Evolutionary conservation across 1,140 invertebrate genomes (phyloP).

Genomic region (Choristoneura fumiferana): DNA sequence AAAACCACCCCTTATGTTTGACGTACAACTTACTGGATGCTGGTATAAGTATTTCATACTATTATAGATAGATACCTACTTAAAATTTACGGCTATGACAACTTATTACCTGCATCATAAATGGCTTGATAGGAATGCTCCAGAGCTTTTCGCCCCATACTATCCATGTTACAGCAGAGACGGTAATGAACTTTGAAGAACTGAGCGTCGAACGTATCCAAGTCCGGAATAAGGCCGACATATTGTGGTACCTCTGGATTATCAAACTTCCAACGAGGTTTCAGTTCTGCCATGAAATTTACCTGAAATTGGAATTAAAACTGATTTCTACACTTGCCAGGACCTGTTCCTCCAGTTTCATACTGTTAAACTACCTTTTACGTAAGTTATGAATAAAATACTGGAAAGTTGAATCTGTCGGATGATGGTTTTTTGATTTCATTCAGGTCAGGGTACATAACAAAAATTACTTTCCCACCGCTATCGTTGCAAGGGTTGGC

Average conservation of each 20-base stretch:
- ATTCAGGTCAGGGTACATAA: too few relatives aligned
- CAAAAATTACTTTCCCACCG: too few relatives aligned
- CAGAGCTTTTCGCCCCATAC: slow-evolving; percentile 61
- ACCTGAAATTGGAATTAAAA: slow-evolving; percentile 19
- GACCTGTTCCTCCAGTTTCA: too few relatives aligned
- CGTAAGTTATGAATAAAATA: too few relatives aligned
- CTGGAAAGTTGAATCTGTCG: too few relatives aligned
- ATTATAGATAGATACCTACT: slow-evolving; percentile 10
- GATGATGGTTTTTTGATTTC: too few relatives aligned
- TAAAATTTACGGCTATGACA: too few relatives aligned
- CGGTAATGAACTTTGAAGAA: slow-evolving; percentile 68
- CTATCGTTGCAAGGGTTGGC: too few relatives aligned
- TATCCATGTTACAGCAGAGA: slow-evolving; percentile 65
- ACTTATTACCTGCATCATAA: slow-evolving; percentile 69
- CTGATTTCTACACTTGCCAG: too few relatives aligned
- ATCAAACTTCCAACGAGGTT: slow-evolving; percentile 27
- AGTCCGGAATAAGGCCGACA: slow-evolving; percentile 23
- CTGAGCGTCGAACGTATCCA: slow-evolving; percentile 58
- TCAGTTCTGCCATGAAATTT: slow-evolving; percentile 22
- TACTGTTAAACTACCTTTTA: too few relatives aligned
- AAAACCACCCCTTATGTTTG: too few relatives aligned
- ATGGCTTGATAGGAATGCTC: slow-evolving; percentile 68
- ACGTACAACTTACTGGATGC: too few relatives aligned
- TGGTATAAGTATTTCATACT: background rate
- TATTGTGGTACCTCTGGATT: slow-evolving; percentile 31